A percentile compares a stretch with the other conserved stretches of the same genome.
Conservation (phyloP, 2,113 vertebrate species). For the Malurus elegans region DNA sequence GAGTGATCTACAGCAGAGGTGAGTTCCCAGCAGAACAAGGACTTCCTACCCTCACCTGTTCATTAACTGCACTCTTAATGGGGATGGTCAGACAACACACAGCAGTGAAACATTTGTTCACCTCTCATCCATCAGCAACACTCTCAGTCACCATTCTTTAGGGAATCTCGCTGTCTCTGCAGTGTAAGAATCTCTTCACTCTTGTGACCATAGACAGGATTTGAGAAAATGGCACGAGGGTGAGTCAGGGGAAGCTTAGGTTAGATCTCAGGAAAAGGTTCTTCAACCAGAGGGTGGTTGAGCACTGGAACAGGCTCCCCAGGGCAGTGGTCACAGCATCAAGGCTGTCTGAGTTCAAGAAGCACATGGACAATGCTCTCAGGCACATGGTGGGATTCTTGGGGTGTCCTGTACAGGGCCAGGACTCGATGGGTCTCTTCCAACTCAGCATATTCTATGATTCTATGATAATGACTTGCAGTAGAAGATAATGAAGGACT, state of each 20-base stretch:
- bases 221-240: neutral
- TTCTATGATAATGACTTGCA: neutral
- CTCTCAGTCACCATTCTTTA: neutral
- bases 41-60: neutral
- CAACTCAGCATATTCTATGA: neutral
- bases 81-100: neutral
- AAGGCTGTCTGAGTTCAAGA: neutral
- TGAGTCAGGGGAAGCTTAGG: neutral
- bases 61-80: neutral
- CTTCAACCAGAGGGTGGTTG: neutral
- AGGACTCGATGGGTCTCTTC: neutral
- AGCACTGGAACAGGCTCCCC: neutral
- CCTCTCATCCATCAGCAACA: neutral
- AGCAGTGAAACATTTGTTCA: neutral
- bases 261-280: neutral
- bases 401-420: neutral
- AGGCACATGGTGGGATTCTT: neutral
- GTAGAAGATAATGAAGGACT: neutral
- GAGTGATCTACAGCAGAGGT: neutral
- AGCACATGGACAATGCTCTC: neutral
- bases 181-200: neutral
- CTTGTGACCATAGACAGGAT: neutral
- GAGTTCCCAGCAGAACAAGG: neutral
- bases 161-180: neutral
- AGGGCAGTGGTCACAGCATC: neutral